These are phyloP conservation scores for Heteractis magnifica DNA, from an alignment of 92 coral and sea anemone species.

Conservation along the genomic window DNA sequence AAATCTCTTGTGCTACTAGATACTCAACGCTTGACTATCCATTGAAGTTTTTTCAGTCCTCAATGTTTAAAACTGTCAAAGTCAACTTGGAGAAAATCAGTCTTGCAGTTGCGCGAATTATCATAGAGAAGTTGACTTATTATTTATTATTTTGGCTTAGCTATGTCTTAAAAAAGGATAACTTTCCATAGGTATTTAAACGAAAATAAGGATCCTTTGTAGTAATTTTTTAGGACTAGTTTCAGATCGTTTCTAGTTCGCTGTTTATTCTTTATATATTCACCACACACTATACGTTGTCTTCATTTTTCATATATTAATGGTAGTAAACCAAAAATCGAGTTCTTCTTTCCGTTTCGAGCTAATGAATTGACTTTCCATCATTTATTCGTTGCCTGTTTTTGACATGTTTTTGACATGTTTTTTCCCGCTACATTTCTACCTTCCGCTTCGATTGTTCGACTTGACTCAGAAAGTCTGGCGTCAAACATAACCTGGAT, in stretches of 20 bases:
- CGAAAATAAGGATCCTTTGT: too few species aligned
- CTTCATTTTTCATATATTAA: background rate
- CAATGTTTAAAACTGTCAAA: too few species aligned
- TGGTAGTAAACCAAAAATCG: background rate
- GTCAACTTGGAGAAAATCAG: too few species aligned
- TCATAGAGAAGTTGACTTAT: too few species aligned
- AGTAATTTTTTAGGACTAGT: too few species aligned
- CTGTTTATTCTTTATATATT: background rate
- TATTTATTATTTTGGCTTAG: too few species aligned
- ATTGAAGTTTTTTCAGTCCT: too few species aligned
- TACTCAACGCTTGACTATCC: too few species aligned
- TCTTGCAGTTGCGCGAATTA: too few species aligned
- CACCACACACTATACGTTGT: background rate
- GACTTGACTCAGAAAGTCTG: background rate
- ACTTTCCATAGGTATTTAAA: too few species aligned
- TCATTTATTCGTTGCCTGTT: background rate
- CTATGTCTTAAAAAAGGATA: too few species aligned
- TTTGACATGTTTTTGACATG: background rate
- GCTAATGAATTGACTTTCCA: background rate
- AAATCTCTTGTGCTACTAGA: too few species aligned
- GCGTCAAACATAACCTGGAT: background rate
- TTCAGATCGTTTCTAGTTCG: background rate
- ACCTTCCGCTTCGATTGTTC: background rate
- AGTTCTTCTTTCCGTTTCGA: background rate
- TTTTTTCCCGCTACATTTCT: background rate